These are phyloP conservation scores for Leuctra nigra DNA, from an alignment of 2,888 invertebrate genomes.

Conservation along the genomic window DNA sequence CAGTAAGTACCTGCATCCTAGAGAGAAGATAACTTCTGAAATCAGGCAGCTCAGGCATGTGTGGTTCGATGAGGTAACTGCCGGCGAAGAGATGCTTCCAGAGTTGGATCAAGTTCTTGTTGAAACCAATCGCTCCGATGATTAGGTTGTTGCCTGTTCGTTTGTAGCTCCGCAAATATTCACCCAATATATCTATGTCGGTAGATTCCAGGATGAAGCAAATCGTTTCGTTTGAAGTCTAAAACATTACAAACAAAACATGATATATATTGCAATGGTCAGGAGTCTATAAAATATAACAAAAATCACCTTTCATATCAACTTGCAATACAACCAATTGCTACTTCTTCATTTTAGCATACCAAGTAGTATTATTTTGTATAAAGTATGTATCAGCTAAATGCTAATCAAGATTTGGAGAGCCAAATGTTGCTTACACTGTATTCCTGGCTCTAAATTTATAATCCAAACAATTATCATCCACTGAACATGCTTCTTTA, in stretches of 20 bases:
- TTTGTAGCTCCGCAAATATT: conserved; percentile 22
- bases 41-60: conserved; percentile 31
- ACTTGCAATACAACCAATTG: too few relatives aligned
- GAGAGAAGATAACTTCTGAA: conserved; percentile 32
- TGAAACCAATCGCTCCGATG: conserved; percentile 24
- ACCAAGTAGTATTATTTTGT: too few relatives aligned
- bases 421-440: too few relatives aligned
- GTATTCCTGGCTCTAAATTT: too few relatives aligned
- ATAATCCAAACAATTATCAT: too few relatives aligned
- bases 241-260: conserved; percentile 10
- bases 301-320: too few relatives aligned
- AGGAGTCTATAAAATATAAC: too few relatives aligned
- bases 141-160: conserved; percentile 14
- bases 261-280: too few relatives aligned
- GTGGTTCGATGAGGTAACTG: conserved; percentile 30
- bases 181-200: conserved; percentile 32
- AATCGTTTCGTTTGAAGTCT: conserved; percentile 32
- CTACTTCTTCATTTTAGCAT: too few relatives aligned
- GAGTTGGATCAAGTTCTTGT: conserved; percentile 25
- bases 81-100: conserved; percentile 26
- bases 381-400: too few relatives aligned
- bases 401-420: too few relatives aligned
- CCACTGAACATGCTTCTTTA: too few relatives aligned
- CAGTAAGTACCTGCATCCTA: conserved; percentile 32
- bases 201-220: conserved; percentile 34